A percentile compares a stretch with the other conserved stretches of the same genome.
Evolutionary conservation across 2,888 invertebrate species (phyloP).

Genomic region (Amiota communis): DNA sequence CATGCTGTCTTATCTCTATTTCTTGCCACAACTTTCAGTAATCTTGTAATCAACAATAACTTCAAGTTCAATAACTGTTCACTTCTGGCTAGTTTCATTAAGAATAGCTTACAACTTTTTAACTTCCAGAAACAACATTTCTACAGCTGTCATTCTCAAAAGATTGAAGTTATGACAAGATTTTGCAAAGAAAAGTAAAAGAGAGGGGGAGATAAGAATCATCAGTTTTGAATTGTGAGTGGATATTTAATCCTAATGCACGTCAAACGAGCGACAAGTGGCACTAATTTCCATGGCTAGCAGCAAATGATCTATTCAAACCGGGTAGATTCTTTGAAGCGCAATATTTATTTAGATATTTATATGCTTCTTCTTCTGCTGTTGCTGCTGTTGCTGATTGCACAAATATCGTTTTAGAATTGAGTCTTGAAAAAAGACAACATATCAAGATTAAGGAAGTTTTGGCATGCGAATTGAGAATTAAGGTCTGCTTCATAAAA

Average conservation of each 20-base stretch:
- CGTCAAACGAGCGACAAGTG: slow-evolving; percentile 14
- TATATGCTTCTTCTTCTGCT: not conserved
- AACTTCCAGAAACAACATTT: not conserved
- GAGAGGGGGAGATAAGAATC: not conserved
- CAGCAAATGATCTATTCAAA: not conserved
- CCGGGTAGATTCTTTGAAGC: not conserved
- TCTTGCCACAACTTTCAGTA: no score
- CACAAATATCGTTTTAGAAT: not conserved
- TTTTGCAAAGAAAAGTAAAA: no score
- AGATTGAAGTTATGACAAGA: not conserved
- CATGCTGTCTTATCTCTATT: no score
- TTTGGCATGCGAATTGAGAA: slow-evolving; percentile 18
- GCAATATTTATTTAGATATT: not conserved
- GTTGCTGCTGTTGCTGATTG: not conserved
- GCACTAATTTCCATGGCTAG: not conserved
- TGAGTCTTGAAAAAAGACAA: no score
- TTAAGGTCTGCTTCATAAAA: not conserved
- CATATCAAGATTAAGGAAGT: slow-evolving; percentile 9
- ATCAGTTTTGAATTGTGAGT: not conserved
- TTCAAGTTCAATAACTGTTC: no score
- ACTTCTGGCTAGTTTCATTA: no score
- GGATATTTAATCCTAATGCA: not conserved
- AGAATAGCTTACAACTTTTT: no score
- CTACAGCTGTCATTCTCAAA: slow-evolving; percentile 4
- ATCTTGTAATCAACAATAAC: no score